These are phyloP conservation scores for Mantis religiosa DNA, from an alignment of 2,888 invertebrate species.

Conservation along the genomic window DNA sequence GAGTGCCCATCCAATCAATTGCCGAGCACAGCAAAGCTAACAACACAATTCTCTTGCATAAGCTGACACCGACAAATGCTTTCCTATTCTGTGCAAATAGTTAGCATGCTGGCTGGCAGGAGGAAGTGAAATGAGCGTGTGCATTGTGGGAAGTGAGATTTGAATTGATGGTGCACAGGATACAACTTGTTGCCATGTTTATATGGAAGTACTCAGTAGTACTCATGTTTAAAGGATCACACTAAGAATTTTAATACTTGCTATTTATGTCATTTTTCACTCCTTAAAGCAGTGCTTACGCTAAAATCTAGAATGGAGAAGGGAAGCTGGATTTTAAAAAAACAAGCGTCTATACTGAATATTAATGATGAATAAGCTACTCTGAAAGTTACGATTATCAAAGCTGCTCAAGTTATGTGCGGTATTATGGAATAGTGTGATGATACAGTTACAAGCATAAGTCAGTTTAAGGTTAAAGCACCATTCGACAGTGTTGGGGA, in stretches of 20 bases:
- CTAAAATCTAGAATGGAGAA: background rate
- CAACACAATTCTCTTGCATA: constrained; percentile 31
- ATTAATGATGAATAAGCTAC: background rate
- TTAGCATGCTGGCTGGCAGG: background rate
- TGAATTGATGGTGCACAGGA: background rate
- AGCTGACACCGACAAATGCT: background rate
- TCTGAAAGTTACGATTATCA: background rate
- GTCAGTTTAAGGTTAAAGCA: no score
- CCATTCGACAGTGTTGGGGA: background rate
- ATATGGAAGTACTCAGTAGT: no score
- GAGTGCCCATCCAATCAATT: no score
- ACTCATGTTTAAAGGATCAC: no score
- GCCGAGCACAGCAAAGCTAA: constrained; percentile 27
- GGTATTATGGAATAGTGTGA: background rate
- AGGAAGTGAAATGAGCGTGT: background rate
- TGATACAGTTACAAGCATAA: background rate
- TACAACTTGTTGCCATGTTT: no score
- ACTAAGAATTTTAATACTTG: no score
- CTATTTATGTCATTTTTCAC: no score
- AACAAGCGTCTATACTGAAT: background rate
- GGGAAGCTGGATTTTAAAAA: background rate
- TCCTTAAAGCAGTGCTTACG: no score
- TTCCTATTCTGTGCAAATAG: background rate
- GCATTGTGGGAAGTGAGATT: background rate
- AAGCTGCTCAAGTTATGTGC: background rate